Evolutionary conservation across 1,140 invertebrate genomes (phyloP).

Genomic region (Eubasilissa regina): DNA sequence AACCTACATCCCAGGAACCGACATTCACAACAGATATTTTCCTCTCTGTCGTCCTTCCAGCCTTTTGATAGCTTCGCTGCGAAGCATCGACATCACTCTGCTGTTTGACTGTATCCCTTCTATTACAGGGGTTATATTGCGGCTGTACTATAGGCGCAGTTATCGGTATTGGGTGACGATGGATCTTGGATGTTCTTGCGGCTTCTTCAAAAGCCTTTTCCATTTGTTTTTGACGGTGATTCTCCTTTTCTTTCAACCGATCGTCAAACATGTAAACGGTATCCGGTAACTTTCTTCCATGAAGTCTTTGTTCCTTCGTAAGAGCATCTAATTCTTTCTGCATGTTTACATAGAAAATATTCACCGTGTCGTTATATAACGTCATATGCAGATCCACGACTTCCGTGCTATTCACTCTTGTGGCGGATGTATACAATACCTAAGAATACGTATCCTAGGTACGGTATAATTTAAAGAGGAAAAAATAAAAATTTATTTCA

Average conservation of each 20-base stretch:
- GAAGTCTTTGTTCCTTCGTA: too few species aligned
- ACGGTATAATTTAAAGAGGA: too few species aligned
- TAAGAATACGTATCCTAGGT: too few species aligned
- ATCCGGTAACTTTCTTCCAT: too few species aligned
- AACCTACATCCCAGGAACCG: conserved; percentile 14
- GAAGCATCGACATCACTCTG: neutral
- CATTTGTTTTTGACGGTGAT: conserved; percentile 56
- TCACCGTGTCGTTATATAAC: too few species aligned
- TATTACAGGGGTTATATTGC: neutral
- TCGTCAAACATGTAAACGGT: conserved; percentile 63
- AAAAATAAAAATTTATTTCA: too few species aligned
- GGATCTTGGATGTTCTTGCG: neutral
- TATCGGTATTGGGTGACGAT: neutral
- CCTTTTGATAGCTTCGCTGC: neutral
- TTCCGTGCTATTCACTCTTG: too few species aligned
- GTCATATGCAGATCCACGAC: too few species aligned
- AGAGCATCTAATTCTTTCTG: too few species aligned
- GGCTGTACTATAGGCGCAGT: neutral
- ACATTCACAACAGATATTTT: conserved; percentile 17
- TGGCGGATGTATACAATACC: too few species aligned
- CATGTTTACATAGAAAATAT: too few species aligned
- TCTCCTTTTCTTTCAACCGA: conserved; percentile 62
- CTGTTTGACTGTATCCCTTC: neutral
- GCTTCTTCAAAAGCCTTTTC: conserved; percentile 10
- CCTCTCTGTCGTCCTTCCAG: neutral